Conservation (phyloP, 2,888 invertebrate genomes). For the Neria commutata region DNA sequence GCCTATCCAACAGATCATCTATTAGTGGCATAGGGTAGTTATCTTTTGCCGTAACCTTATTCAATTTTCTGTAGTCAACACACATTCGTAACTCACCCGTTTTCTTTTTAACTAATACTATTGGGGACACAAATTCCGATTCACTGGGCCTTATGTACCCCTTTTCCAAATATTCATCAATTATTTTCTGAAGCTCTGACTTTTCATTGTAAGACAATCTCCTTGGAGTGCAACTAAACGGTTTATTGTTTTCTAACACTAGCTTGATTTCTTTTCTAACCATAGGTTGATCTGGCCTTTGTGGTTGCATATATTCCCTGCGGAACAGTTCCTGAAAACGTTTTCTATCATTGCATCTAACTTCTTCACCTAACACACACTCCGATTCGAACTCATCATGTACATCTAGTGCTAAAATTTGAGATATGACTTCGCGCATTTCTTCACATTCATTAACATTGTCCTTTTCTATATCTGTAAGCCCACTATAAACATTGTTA, state of each 20-base stretch:
- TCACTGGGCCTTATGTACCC: constrained; percentile 8
- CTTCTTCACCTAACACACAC: no score
- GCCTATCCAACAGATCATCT: constrained; percentile 12
- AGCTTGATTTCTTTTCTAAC: constrained; percentile 14
- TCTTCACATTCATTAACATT: no score
- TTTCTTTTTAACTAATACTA: constrained; percentile 9
- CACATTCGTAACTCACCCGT: constrained; percentile 10
- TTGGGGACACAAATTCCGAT: constrained; percentile 8
- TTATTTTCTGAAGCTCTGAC: constrained; percentile 8
- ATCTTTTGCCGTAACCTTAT: constrained; percentile 7
- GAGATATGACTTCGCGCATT: no score
- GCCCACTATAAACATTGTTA: no score
- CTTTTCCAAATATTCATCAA: constrained; percentile 13
- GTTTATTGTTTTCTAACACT: constrained; percentile 8
- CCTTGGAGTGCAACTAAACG: constrained; percentile 16
- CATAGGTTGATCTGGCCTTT: neutral
- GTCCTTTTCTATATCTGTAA: no score
- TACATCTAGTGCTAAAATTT: no score
- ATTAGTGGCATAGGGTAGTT: constrained; percentile 14
- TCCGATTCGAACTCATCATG: no score
- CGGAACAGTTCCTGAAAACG: no score
- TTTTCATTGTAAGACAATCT: constrained; percentile 14
- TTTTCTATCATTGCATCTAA: no score
- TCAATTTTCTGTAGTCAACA: constrained; percentile 12
- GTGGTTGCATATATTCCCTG: no score